Evolutionary conservation across 37 sponge, comb jelly and placozoan genomes (phyloP).

Genomic region (Eunapius fragilis): DNA sequence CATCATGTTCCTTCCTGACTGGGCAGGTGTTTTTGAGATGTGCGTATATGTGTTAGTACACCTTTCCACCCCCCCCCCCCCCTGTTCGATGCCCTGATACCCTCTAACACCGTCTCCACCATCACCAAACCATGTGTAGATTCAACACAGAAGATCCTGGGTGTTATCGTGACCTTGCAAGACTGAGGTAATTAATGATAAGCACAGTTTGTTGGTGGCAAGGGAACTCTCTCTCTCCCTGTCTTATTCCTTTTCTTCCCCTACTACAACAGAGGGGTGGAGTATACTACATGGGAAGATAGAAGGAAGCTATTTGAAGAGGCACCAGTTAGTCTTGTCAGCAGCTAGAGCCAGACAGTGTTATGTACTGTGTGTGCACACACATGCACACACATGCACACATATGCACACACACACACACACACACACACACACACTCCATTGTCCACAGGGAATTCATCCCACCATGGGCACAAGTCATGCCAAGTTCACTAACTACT

Average conservation of each 20-base stretch:
- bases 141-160: slow-evolving; percentile 84
- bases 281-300: slow-evolving; percentile 89
- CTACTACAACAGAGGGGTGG: slow-evolving; percentile 61
- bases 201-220: too few species aligned
- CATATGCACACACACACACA: too few species aligned
- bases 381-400: too few species aligned
- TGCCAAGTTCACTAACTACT: slow-evolving; percentile 92
- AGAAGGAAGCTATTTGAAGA: background rate
- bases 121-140: slow-evolving; percentile 24
- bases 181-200: slow-evolving; percentile 51
- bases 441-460: slow-evolving; percentile 64
- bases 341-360: too few species aligned
- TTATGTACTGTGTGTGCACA: too few species aligned
- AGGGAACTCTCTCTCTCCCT: too few species aligned
- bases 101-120: too few species aligned
- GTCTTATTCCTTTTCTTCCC: too few species aligned
- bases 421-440: too few species aligned
- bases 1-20: slow-evolving; percentile 91
- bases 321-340: too few species aligned
- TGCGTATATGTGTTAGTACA: slow-evolving; percentile 13
- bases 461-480: slow-evolving; percentile 72
- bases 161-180: slow-evolving; percentile 90
- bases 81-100: too few species aligned
- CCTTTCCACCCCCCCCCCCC: background rate
- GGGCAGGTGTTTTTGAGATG: slow-evolving; percentile 92